Percentiles rank a stretch among this genome's conserved stretches.
Conservation (phyloP, 2,888 invertebrate genomes). For the Leptopilina myrica region DNA sequence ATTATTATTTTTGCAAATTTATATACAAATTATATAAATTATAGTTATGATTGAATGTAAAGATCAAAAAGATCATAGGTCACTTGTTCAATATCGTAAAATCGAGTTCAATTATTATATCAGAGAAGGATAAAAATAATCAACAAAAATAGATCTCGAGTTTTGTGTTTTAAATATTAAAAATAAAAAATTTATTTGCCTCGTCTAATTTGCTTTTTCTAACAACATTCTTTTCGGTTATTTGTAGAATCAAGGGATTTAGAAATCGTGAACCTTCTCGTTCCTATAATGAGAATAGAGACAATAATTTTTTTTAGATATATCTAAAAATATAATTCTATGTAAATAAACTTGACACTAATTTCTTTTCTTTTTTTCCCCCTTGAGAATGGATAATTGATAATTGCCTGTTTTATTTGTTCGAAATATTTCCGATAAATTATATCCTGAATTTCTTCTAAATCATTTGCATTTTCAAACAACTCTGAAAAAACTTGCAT, state of each 20-base stretch:
- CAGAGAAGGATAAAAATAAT: not conserved
- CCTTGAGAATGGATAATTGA: not conserved
- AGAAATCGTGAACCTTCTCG: not conserved
- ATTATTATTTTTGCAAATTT: not conserved
- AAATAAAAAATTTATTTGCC: constrained; percentile 6
- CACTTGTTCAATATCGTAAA: not conserved
- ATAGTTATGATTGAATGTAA: not conserved
- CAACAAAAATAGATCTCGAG: not conserved
- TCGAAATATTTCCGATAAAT: constrained; percentile 21
- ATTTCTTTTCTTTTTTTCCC: not conserved
- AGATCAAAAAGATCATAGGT: constrained; percentile 16
- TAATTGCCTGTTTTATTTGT: constrained; percentile 12
- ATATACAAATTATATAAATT: too few species aligned
- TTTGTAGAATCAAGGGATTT: not conserved
- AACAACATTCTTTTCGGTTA: not conserved
- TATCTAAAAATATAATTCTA: not conserved
- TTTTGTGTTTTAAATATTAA: not conserved
- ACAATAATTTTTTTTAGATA: not conserved
- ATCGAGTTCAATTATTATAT: not conserved
- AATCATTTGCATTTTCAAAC: not conserved
- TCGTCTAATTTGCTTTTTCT: constrained; percentile 10
- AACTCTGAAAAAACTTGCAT: not conserved
- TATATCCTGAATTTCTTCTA: constrained; percentile 19
- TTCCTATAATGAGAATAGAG: not conserved
- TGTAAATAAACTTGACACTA: not conserved